A percentile compares a stretch with the other conserved stretches of the same genome.
These are phyloP conservation scores for Furcula furcula DNA, from an alignment of 2,888 invertebrate species.

Conservation along the genomic window DNA sequence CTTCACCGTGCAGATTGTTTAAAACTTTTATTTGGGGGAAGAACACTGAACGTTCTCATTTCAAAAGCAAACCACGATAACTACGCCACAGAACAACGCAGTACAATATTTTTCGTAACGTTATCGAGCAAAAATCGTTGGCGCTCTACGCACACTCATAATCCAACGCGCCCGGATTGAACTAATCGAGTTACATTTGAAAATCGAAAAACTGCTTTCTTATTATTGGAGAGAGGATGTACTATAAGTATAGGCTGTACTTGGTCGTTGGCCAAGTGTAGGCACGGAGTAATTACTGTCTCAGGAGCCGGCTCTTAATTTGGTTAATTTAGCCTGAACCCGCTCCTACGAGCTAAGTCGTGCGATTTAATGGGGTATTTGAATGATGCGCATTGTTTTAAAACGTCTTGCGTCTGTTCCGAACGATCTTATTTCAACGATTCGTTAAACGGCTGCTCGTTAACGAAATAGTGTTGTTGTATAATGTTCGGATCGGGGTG, in stretches of 20 bases:
- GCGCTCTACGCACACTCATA: constrained; percentile 49
- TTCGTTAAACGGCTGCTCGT: constrained; percentile 23
- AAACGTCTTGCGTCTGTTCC: constrained; percentile 58
- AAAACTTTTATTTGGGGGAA: neutral
- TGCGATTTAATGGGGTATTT: constrained; percentile 72
- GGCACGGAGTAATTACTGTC: constrained; percentile 72
- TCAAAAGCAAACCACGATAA: neutral
- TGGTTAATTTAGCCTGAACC: constrained; percentile 74
- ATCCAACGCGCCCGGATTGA: constrained; percentile 50
- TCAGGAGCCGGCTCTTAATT: constrained; percentile 75
- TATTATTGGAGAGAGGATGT: constrained; percentile 44
- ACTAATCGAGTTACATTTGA: constrained; percentile 53
- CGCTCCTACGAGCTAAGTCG: constrained; percentile 65
- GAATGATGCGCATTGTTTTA: constrained; percentile 74
- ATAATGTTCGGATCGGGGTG: neutral
- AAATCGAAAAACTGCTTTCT: constrained; percentile 54
- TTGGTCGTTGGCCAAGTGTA: constrained; percentile 72
- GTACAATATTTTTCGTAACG: neutral
- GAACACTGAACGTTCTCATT: neutral
- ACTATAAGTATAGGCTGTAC: constrained; percentile 12
- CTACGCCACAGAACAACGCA: neutral
- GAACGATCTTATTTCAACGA: constrained; percentile 45
- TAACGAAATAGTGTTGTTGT: constrained; percentile 15
- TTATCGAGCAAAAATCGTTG: constrained; percentile 28
- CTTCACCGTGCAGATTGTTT: neutral